Evolutionary conservation across 1,140 invertebrate genomes (phyloP), one percentile per base, ranked within the genome.

Genomic region (Psix sp.): DNA sequence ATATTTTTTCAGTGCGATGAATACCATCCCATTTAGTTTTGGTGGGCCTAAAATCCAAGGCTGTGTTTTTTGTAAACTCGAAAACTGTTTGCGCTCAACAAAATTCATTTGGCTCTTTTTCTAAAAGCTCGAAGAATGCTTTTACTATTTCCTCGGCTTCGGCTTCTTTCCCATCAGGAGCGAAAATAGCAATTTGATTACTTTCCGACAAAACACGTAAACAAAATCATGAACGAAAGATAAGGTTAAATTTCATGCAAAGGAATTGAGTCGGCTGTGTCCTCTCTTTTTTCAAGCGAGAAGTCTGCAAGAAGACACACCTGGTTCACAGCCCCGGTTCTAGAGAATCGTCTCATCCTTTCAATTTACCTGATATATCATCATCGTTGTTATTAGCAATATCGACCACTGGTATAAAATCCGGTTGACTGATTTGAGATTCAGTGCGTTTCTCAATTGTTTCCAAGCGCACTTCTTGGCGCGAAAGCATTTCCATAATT

Each of bases 31-130:
- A 13, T 43, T 43, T 1, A 43, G 40, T 20, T 43, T 20, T 14
- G 40, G 40, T 13, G 18, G 40, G 3, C 40, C 40, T 6, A 43
- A 14, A 10, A 21, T 11, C 5, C 5, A 9, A 17, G 3, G 15
- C 38, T 4, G 38, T 40, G 3, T 6, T 7, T 40, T 18, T 40
- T 6, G 38, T 14, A 40, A 40, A 40, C 4, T 40, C 38, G 38
- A 40, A 14, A 18, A 40, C 17, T 9, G 17, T 2, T 14, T 4
- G 38, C 6, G 7, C 38, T 14, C 38, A 40, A 3, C 3, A 5
- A 33, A 33, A 33, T 10, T 10, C 5, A 11, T 33, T 33, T 3
- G 29, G 10, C n/a, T 33, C 29, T 33, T 33, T 10, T 10, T 33
- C 5, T 11, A 3, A 5, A 7, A 10, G 29, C 10, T 10, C 29